Evolutionary conservation across 1,140 invertebrate genomes (phyloP).

Genomic region (Drosophila leontia): DNA sequence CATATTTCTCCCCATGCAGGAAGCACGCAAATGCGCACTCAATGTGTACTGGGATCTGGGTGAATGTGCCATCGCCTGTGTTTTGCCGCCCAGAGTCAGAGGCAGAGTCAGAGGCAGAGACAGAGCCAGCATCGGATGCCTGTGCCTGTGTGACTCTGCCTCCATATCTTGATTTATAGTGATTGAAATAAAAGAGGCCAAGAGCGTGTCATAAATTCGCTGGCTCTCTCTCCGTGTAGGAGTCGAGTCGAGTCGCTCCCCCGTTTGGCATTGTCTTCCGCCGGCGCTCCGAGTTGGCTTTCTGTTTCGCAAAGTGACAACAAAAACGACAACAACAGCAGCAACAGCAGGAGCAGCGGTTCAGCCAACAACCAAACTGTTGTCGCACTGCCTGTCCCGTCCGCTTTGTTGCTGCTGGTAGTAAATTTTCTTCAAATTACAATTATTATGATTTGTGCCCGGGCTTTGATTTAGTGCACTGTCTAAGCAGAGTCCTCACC

Average conservation of each 20-base stretch:
- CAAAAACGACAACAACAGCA: conserved; percentile 24
- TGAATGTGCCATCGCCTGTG: conserved; percentile 16
- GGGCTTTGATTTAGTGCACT: conserved; percentile 74
- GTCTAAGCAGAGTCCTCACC: conserved; percentile 52
- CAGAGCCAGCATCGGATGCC: conserved; percentile 36
- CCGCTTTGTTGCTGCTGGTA: conserved; percentile 65
- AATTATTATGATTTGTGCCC: conserved; percentile 84
- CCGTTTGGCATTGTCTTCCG: conserved; percentile 77
- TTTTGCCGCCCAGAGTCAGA: conserved; percentile 20
- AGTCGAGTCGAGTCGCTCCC: conserved; percentile 29
- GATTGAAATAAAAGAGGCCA: conserved; percentile 84
- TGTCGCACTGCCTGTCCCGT: conserved; percentile 36
- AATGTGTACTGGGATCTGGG: conserved; percentile 18
- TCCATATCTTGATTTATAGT: conserved; percentile 84
- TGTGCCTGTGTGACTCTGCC: conserved; percentile 32
- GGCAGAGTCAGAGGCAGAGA: too few species aligned
- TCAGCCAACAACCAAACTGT: conserved; percentile 12
- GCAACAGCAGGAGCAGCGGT: conserved; percentile 21
- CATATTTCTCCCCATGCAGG: conserved; percentile 11
- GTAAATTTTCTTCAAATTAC: conserved; percentile 84
- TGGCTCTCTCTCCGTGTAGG: conserved; percentile 58
- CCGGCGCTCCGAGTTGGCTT: conserved; percentile 52
- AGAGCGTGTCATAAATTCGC: conserved; percentile 83
- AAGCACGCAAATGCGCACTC: conserved; percentile 75
- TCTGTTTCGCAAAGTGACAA: conserved; percentile 71